phyloP scores from a whole-genome alignment of 2,113 vertebrate genomes.

The Chamaea fasciata region DNA sequence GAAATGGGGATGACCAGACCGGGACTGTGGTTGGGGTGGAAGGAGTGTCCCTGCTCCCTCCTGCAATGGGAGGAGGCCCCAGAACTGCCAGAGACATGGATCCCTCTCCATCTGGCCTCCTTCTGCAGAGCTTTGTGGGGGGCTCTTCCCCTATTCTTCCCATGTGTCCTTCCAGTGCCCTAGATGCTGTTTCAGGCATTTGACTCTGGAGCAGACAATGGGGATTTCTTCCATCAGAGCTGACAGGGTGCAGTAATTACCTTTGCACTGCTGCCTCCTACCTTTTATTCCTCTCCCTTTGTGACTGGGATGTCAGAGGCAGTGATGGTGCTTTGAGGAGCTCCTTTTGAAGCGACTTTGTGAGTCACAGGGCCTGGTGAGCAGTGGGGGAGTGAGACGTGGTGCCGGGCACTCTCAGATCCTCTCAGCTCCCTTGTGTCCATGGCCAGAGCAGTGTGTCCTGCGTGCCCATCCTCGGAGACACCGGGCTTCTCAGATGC shows the following conservation, averaged over 20 bases:
- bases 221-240: neutral
- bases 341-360: conserved; percentile 34
- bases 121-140: neutral
- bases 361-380: neutral
- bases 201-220: neutral
- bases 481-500: neutral
- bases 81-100: neutral
- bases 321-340: neutral
- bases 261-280: neutral
- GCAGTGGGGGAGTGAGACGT: neutral
- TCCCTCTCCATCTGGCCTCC: neutral
- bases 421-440: neutral
- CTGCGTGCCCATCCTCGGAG: rapidly evolving
- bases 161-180: rapidly evolving
- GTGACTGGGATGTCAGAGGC: neutral
- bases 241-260: neutral
- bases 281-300: conserved; percentile 26
- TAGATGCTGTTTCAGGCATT: neutral
- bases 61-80: neutral
- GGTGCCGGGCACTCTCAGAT: neutral
- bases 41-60: neutral
- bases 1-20: neutral
- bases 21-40: neutral
- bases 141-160: neutral
- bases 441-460: neutral